phyloP scores from a whole-genome alignment of 2,113 vertebrate species.

The Ursus arctos region DNA sequence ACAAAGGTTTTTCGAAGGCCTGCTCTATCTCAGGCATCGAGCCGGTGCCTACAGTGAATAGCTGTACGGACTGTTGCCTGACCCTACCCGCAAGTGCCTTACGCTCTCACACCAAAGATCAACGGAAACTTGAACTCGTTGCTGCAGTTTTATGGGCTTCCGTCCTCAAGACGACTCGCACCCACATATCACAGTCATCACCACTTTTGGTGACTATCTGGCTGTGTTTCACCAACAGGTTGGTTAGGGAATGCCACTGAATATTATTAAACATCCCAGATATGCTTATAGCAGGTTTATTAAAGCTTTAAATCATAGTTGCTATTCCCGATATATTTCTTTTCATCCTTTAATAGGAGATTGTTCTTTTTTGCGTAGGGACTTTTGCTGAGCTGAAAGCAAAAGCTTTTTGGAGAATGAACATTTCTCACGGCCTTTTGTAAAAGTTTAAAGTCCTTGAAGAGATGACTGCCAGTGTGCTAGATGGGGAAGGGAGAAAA shows the following conservation, averaged over 20 bases:
- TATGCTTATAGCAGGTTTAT: neutral
- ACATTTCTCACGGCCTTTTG: slow-evolving; percentile 33
- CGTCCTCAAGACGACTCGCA: neutral
- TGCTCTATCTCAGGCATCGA: neutral
- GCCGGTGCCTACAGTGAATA: neutral
- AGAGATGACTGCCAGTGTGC: slow-evolving; percentile 27
- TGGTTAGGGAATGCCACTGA: slow-evolving; percentile 14
- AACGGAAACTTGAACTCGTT: neutral
- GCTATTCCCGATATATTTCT: neutral
- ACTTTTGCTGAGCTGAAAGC: slow-evolving; percentile 22
- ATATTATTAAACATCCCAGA: slow-evolving; percentile 2
- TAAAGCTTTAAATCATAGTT: slow-evolving; percentile 41
- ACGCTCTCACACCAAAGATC: neutral
- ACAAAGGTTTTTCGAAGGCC: neutral
- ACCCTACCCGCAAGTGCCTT: neutral
- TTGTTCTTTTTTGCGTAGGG: neutral
- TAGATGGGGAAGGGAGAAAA: slow-evolving; percentile 31
- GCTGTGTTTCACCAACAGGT: neutral
- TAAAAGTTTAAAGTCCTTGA: slow-evolving; percentile 42
- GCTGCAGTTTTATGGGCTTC: neutral
- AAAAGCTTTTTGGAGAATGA: slow-evolving; percentile 17
- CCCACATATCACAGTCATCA: neutral
- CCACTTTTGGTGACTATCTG: neutral
- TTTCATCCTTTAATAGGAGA: neutral
- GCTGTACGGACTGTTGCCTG: neutral